These are phyloP conservation scores for Cylloceria caligata DNA, from an alignment of 2,888 invertebrate species.

Conservation along the genomic window DNA sequence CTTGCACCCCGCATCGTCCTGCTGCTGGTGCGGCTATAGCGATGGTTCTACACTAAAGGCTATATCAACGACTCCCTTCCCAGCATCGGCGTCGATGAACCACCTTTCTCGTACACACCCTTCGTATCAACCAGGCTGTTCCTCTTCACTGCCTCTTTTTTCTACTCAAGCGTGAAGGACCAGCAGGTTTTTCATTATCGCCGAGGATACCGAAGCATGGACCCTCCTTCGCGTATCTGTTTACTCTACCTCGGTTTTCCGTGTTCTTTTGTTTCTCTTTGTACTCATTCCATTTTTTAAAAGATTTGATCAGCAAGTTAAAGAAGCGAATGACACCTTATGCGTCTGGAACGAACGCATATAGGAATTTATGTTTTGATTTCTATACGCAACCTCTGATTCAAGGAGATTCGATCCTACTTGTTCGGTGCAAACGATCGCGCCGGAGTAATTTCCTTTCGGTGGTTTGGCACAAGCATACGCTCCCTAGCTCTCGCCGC, in stretches of 20 bases:
- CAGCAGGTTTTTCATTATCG: conserved; percentile 74
- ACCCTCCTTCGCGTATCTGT: neutral
- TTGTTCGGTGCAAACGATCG: conserved; percentile 80
- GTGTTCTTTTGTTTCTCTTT: conserved; percentile 5
- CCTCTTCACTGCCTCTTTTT: conserved; percentile 22
- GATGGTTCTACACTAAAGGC: conserved; percentile 36
- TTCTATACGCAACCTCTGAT: conserved; percentile 9
- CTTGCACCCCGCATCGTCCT: conserved; percentile 67
- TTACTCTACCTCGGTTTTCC: conserved; percentile 17
- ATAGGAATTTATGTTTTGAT: neutral
- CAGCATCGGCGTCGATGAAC: conserved; percentile 45
- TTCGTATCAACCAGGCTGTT: conserved; percentile 34
- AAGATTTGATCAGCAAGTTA: neutral
- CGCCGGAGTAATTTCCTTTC: conserved; percentile 81
- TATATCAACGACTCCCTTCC: conserved; percentile 39
- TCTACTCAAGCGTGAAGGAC: conserved; percentile 38
- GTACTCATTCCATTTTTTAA: neutral
- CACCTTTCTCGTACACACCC: conserved; percentile 20
- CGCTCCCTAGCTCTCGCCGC: conserved; percentile 70
- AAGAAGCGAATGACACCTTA: neutral
- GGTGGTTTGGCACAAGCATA: conserved; percentile 74
- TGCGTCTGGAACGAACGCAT: neutral
- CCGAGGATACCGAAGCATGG: neutral
- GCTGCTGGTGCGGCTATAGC: conserved; percentile 18
- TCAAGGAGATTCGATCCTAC: conserved; percentile 78